Evolutionary conservation across 2,888 invertebrate species (phyloP).

Genomic region (Micropterix aruncella): DNA sequence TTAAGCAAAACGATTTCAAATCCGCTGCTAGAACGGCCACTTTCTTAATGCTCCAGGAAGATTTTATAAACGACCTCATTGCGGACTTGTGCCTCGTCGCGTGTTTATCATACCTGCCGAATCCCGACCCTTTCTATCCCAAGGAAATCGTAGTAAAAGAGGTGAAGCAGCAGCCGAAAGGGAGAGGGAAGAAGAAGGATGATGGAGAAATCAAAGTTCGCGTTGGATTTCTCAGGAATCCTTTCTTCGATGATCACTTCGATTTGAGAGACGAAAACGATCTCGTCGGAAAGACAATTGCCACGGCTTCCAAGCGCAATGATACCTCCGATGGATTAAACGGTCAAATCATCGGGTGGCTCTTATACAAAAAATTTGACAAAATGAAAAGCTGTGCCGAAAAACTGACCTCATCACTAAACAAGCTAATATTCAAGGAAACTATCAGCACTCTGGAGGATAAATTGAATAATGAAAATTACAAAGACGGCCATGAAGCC

Average conservation of each 20-base stretch:
- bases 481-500: conserved; percentile 11
- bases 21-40: conserved; percentile 66
- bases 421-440: conserved; percentile 13
- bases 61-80: conserved; percentile 56
- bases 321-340: conserved; percentile 38
- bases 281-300: conserved; percentile 73
- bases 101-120: conserved; percentile 54
- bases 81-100: conserved; percentile 57
- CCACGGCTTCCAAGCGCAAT: conserved; percentile 38
- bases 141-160: conserved; percentile 14
- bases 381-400: conserved; percentile 21
- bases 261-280: conserved; percentile 58
- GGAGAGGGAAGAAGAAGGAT: conserved; percentile 24
- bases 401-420: conserved; percentile 14
- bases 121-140: conserved; percentile 20
- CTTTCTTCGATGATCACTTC: conserved; percentile 82
- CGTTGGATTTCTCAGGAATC: conserved; percentile 66
- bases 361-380: conserved; percentile 52
- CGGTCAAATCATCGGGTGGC: conserved; percentile 49
- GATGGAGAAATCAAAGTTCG: conserved; percentile 61
- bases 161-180: conserved; percentile 15
- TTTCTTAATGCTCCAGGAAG: conserved; percentile 81
- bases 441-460: conserved; percentile 21
- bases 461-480: conserved; percentile 22
- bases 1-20: conserved; percentile 51